Percentiles rank a stretch among this genome's conserved stretches.
Evolutionary conservation across 2,113 vertebrate species (phyloP).

Genomic region (Desmodus rotundus): DNA sequence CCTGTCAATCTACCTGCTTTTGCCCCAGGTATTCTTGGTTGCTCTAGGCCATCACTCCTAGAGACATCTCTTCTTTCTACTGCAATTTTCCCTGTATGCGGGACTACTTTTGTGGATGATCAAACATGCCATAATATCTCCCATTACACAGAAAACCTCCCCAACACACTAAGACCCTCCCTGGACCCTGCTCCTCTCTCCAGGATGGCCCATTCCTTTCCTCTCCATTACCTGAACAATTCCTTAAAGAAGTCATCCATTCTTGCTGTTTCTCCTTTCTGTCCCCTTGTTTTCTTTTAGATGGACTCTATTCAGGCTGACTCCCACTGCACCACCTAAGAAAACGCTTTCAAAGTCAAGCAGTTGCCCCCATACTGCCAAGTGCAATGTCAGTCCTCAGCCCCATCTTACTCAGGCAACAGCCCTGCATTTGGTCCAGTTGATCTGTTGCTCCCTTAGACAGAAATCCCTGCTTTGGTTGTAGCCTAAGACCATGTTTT

Average conservation of each 20-base stretch:
- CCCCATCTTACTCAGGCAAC: not conserved
- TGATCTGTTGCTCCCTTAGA: not conserved
- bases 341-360: not conserved
- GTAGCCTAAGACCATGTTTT: not conserved
- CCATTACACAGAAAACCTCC: not conserved
- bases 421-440: not conserved
- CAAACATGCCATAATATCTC: not conserved
- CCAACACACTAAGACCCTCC: not conserved
- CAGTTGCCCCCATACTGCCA: not conserved
- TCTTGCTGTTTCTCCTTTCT: not conserved
- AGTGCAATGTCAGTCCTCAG: no score
- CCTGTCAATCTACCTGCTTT: not conserved
- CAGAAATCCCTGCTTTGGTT: not conserved
- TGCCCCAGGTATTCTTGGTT: not conserved
- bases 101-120: not conserved
- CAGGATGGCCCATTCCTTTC: not conserved
- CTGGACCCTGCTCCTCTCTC: not conserved
- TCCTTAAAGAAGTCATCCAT: not conserved
- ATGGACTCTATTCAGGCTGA: not conserved
- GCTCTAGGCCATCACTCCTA: not conserved
- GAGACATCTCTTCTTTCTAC: not conserved
- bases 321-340: not conserved
- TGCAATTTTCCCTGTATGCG: not conserved
- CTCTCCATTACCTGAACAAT: not conserved
- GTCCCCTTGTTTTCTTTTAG: not conserved